Base-by-base conservation (phyloP, 2,888 invertebrate species). In the Chymomyza caudatula region DNA sequence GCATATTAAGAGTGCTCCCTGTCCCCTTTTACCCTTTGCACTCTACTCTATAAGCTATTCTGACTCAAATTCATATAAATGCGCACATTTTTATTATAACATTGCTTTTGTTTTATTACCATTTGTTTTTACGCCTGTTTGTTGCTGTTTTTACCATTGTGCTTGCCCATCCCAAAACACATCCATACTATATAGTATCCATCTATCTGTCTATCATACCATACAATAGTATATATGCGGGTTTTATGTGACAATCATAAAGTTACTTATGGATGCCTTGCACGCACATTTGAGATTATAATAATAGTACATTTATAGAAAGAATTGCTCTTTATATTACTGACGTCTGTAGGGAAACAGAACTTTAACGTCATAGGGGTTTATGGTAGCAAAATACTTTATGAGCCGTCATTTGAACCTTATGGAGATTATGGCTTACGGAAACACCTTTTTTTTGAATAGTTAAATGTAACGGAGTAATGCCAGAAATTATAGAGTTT, bases 241-340 rank as follows among this genome's bases (percentile, higher is more conserved):
- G n/a, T n/a, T n/a, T n/a, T 0, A 37, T 37, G 11, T 37, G 29
- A 37, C 29, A 37, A 37, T 37, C 29, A 37, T 37, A 37, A 37
- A 37, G 11, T 47, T 17, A 47, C 44, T 47, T 47, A 17, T 47
- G n/a, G 15, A 70, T 72, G 49, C 70, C 25, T 44, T 57, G 67
- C 70, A 70, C 70, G 72, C 70, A 70, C 72, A 57, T 58, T 67
- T 58, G 72, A 72, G 72, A 71, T 69, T 69, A 69, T 71, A 66
- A 54, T 70, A 59, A 11, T 37, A 8, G 29, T 37, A 37, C 29
- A 37, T 37, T 37, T 37, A 37, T 37, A 37, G 29, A 37, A 37
- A 37, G 29, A 37, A 37, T 37, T 8, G 29, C 29, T 37, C 29
- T 37, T 37, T 29, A 29, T 29, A 29, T 29, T 29, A 29, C 29